Evolutionary conservation across 2,888 invertebrate genomes (phyloP).

Genomic region (Euzophera pinguis): DNA sequence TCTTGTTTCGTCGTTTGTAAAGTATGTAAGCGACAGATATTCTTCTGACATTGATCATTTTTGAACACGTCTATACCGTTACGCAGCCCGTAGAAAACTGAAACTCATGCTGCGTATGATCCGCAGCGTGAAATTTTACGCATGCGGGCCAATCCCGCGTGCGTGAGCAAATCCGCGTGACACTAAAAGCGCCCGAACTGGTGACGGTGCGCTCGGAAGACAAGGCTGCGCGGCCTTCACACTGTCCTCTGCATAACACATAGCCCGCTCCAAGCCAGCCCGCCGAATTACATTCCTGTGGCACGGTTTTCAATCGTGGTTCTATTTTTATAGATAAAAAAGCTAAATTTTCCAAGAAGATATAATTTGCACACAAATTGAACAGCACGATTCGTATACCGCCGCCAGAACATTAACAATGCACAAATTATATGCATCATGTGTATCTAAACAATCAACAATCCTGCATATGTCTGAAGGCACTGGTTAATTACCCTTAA

Average conservation of each 20-base stretch:
- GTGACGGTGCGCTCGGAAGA: not conserved
- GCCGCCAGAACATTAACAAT: constrained; percentile 29
- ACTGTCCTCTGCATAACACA: constrained; percentile 11
- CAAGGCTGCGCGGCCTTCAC: not conserved
- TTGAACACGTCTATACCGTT: too few species aligned
- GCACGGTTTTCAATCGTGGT: constrained; percentile 25
- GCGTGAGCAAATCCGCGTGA: too few species aligned
- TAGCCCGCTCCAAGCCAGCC: constrained; percentile 30
- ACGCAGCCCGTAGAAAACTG: too few species aligned
- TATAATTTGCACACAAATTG: constrained; percentile 27
- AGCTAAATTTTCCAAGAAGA: constrained; percentile 16
- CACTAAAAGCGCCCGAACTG: too few species aligned
- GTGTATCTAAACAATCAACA: constrained; percentile 61
- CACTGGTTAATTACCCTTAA: constrained; percentile 73
- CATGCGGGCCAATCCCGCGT: too few species aligned
- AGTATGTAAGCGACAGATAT: too few species aligned
- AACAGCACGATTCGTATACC: constrained; percentile 33
- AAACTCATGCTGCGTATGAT: too few species aligned
- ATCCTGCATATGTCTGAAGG: constrained; percentile 73
- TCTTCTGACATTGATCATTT: too few species aligned
- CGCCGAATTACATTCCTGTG: constrained; percentile 25
- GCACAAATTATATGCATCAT: constrained; percentile 35
- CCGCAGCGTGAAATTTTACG: too few species aligned
- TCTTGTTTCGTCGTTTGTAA: too few species aligned
- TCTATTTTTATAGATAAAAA: not conserved